phyloP scores from a whole-genome alignment of 92 coral and sea anemone species.

The Nematostella vectensis region DNA sequence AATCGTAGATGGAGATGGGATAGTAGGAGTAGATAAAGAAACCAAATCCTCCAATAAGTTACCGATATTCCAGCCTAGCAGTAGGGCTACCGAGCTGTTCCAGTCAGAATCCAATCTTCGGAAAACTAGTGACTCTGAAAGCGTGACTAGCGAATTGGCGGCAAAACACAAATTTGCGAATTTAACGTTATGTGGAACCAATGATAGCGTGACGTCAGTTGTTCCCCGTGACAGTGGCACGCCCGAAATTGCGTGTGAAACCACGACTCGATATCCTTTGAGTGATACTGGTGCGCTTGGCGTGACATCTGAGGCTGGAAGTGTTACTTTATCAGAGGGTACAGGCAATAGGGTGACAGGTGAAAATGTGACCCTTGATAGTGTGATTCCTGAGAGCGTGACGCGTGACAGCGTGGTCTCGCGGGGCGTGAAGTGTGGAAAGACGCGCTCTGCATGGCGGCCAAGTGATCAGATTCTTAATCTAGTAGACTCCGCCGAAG shows the following conservation, averaged over 20 bases:
- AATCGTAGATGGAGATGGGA: background rate
- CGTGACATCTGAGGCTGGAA: background rate
- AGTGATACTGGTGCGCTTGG: background rate
- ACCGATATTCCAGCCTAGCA: background rate
- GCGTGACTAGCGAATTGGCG: background rate
- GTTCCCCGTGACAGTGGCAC: background rate
- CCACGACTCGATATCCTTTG: background rate
- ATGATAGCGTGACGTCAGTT: background rate
- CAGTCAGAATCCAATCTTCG: background rate
- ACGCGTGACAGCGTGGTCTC: conserved; percentile 2
- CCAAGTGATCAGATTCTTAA: conserved; percentile 68
- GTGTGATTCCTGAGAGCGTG: background rate
- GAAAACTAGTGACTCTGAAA: background rate
- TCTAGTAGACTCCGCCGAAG: conserved; percentile 71
- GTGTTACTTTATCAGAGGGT: background rate
- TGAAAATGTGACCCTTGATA: background rate
- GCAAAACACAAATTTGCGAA: too few relatives aligned
- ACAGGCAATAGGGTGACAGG: background rate
- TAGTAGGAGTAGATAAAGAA: background rate
- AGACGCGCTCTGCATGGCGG: conserved; percentile 68
- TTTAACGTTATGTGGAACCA: too few relatives aligned
- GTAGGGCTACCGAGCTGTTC: background rate
- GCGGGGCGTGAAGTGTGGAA: conserved; percentile 16
- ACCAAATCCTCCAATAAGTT: background rate
- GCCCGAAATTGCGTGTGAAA: background rate